Base-by-base conservation (phyloP, 2,113 vertebrate species). In the Pelmatolapia mariae region DNA sequence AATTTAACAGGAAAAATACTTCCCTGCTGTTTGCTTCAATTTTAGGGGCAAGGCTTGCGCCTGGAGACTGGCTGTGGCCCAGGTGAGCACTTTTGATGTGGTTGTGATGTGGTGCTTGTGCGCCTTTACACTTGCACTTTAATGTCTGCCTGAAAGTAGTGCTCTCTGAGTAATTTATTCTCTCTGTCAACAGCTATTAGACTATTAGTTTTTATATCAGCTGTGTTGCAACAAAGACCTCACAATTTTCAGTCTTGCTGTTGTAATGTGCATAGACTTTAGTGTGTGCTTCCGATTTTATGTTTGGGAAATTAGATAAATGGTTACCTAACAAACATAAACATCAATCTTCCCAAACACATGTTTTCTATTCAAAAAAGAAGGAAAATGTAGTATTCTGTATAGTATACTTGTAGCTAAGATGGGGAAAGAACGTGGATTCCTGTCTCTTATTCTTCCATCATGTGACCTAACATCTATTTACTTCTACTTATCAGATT, bases 391-490 rank as follows among this genome's bases (percentile, higher is more conserved):
- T 68, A 40, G 36, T 5, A 68, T 8, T 40, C 4, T 43, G 36
- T 71, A 24, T 40, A 71, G n/a, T 43, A 43, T 71, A 71, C n/a
- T 43, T 71, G 12, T 15, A 24, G 36, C 36, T 43, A 71, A 71
- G n/a, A 24, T 1, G 66, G 0, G 36, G 66, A 71, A 71, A 71
- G 36, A 22, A 24, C 0, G 0, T 43, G 36, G n/a, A 71, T 40
- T 6, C 6, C 6, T 6, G 6, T 45, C 43, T 45, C 12, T 15
- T 43, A 15, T 71, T 40, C 66, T 71, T 22, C 24, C 36, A 24
- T 24, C 36, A 15, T 71, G 36, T 71, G 66, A 40, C 0, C 66
- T 24, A 24, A 71, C 36, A 43, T 71, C 12, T 40, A 43, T 40
- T 71, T 71, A 43, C 61, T 13, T 66, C 11, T 5, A 22, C 33